Percentiles rank a stretch among this genome's conserved stretches.
These are phyloP conservation scores for Poecile montanus DNA, from an alignment of 2,797 vertebrate species.

Conservation along the genomic window DNA sequence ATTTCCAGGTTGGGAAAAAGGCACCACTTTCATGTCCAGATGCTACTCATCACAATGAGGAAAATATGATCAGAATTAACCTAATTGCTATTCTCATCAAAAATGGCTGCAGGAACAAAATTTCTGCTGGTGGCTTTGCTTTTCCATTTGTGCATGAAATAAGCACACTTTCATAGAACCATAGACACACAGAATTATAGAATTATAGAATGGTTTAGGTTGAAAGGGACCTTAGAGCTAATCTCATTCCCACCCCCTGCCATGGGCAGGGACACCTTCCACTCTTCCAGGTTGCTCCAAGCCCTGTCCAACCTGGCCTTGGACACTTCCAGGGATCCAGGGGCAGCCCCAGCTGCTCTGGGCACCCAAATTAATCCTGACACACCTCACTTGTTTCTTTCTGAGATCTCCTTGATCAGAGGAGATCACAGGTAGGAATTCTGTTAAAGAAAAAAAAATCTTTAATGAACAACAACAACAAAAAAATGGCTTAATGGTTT, in stretches of 20 bases:
- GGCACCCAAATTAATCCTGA: neutral
- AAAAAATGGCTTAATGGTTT: neutral
- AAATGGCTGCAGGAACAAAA: neutral
- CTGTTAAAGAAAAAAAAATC: neutral
- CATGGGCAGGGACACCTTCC: neutral
- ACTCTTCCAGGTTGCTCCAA: neutral
- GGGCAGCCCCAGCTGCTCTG: neutral
- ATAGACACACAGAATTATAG: neutral
- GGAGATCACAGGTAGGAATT: neutral
- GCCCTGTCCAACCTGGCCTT: fast-evolving
- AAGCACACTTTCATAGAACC: neutral
- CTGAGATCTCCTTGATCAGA: neutral
- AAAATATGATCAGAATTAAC: neutral
- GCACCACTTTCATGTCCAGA: neutral
- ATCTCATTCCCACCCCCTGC: neutral
- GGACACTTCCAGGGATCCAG: neutral
- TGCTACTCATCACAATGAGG: neutral
- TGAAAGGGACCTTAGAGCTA: neutral
- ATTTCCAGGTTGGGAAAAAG: neutral
- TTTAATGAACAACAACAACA: neutral
- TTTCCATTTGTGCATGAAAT: neutral
- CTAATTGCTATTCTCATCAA: neutral
- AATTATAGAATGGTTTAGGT: neutral
- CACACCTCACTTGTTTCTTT: neutral
- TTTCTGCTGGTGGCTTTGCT: neutral